Conservation (phyloP, 2,113 vertebrate species). For the Ariopsis seemanni region DNA sequence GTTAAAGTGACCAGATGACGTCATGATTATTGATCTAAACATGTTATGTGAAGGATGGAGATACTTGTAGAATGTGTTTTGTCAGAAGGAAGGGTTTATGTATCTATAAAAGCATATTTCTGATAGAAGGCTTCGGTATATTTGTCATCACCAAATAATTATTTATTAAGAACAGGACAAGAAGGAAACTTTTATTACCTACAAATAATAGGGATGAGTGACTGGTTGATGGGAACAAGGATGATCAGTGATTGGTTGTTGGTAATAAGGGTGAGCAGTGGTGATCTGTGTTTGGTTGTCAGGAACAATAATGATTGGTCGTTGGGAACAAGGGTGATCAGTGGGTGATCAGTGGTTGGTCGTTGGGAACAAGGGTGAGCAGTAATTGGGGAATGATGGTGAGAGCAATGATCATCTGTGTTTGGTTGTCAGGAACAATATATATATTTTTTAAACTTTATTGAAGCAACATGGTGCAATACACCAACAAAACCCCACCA, state of each 20-base stretch:
- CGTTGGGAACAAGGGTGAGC: not conserved
- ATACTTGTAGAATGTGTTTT: too few relatives aligned
- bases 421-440: not conserved
- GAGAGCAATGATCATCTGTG: not conserved
- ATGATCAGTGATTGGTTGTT: not conserved
- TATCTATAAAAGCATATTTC: too few relatives aligned
- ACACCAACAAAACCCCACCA: too few relatives aligned
- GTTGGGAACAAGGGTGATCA: not conserved
- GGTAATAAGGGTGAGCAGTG: fast-evolving
- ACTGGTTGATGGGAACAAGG: not conserved
- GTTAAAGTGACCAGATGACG: not conserved
- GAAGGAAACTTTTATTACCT: not conserved
- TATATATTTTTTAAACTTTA: too few relatives aligned
- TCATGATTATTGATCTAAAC: too few relatives aligned
- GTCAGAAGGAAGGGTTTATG: too few relatives aligned
- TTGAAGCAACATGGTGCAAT: too few relatives aligned
- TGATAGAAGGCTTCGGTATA: not conserved
- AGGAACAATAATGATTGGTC: not conserved
- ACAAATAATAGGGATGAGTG: not conserved
- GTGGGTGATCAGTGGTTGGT: not conserved
- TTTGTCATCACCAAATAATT: not conserved
- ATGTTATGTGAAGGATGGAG: too few relatives aligned
- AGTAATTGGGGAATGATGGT: not conserved
- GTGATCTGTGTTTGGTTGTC: not conserved
- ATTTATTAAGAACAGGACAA: not conserved